Base-by-base conservation (phyloP, 2,888 invertebrate genomes). In the Amiota communis region DNA sequence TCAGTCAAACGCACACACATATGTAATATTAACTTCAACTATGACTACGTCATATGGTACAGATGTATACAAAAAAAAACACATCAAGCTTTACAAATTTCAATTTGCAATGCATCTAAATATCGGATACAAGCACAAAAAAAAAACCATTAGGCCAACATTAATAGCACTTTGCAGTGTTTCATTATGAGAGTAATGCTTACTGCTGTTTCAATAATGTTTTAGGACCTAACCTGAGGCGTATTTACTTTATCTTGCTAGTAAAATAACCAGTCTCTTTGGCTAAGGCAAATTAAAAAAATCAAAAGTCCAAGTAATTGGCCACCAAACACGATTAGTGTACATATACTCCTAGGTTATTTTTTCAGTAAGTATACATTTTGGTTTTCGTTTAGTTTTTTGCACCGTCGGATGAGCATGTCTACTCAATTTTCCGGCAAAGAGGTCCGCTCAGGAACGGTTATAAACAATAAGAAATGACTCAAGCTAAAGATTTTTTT, bases 341-440 rank as follows among this genome's bases (percentile, higher is more conserved):
- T 72, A n/a, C n/a, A n/a, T n/a, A 74, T 76, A 47, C 59, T 23
- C 36, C 36, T 75, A 72, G 79, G 72, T 47, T 48, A 48, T 65
- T 65, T 48, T 17, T 10, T 17, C 15, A 11, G 10, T 13, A 12
- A 11, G 20, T 49, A 20, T 73, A 70, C 86, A 86, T 86, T 86
- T 86, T n/a, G 84, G 78, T 83, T 80, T 86, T 83, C 85, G 80
- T 78, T 61, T 71, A 70, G 74, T 72, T 36, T 36, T 65, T 36
- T 9, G 65, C 9, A 48, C 56, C 69, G 51, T 73, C 85, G 84
- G 84, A 83, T 84, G 79, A 85, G 80, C 81, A 82, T 79, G 86
- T 86, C 85, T 84, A 82, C 80, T 84, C 87, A 84, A 85, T 86
- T 86, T 86, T 86, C 80, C 86, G 78, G 80, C 80, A 85, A 86